phyloP scores from a whole-genome alignment of 1,140 invertebrate species.

The Battus philenor region DNA sequence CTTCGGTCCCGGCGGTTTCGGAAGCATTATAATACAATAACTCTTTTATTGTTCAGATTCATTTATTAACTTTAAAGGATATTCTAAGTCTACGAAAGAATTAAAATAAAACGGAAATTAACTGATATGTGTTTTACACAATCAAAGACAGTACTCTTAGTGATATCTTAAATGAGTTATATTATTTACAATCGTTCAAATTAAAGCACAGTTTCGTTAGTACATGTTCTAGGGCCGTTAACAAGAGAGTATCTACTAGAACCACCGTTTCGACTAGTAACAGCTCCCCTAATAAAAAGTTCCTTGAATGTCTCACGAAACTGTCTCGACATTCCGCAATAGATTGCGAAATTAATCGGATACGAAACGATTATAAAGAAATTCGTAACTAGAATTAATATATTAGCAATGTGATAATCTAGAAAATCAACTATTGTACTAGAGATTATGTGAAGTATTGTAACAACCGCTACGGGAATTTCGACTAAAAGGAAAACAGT shows the following conservation, averaged over 20 bases:
- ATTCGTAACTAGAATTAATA: slow-evolving; percentile 91
- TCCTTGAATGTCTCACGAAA: slow-evolving; percentile 96
- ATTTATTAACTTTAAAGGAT: slow-evolving; percentile 8
- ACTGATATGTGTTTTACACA: slow-evolving; percentile 32
- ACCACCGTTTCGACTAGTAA: slow-evolving; percentile 78
- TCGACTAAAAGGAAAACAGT: slow-evolving; percentile 94
- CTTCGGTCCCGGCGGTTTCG: too few species aligned
- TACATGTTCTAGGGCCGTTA: slow-evolving; percentile 87
- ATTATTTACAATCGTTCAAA: slow-evolving; percentile 17
- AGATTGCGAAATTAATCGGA: slow-evolving; percentile 96
- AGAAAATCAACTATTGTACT: slow-evolving; percentile 83
- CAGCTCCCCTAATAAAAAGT: slow-evolving; percentile 83
- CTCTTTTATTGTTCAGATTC: too few species aligned
- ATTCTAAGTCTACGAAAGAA: slow-evolving; percentile 9
- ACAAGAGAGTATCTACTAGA: slow-evolving; percentile 86
- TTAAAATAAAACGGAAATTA: slow-evolving; percentile 1
- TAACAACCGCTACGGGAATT: slow-evolving; percentile 92
- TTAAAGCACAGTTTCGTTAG: slow-evolving; percentile 89
- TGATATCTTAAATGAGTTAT: not conserved
- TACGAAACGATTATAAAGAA: slow-evolving; percentile 94
- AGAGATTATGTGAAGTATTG: slow-evolving; percentile 89
- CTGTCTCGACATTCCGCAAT: slow-evolving; percentile 95
- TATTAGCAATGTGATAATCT: slow-evolving; percentile 88
- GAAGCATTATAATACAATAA: too few species aligned
- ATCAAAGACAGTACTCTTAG: not conserved